Conservation (phyloP, 2,113 vertebrate genomes). For the Blennius ocellaris region DNA sequence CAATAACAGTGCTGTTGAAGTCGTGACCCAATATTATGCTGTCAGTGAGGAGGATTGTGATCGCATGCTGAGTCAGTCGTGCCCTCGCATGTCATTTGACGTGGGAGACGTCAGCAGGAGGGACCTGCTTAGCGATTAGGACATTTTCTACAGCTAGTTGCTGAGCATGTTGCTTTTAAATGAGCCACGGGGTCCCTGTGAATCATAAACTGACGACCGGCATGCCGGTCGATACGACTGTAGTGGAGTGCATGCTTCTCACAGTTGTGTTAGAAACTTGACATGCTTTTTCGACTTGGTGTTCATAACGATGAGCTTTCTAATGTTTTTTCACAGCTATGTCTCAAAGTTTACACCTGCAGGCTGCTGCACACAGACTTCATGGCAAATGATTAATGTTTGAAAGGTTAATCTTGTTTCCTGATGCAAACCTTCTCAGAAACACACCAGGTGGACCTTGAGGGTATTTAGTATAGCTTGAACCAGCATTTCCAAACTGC, state of each 20-base stretch:
- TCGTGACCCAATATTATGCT: slow-evolving; percentile 6
- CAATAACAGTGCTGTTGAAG: slow-evolving; percentile 24
- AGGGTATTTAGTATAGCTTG: slow-evolving; percentile 4
- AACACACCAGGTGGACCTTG: not conserved
- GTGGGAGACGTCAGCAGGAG: not conserved
- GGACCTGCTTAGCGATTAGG: not conserved
- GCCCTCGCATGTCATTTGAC: slow-evolving; percentile 19
- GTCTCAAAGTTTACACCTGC: not conserved
- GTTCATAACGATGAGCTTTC: not conserved
- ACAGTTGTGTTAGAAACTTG: slow-evolving; percentile 11
- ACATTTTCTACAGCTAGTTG: not conserved
- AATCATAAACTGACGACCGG: not conserved
- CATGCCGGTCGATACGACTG: slow-evolving; percentile 24
- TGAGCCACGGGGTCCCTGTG: not conserved
- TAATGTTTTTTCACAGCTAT: not conserved
- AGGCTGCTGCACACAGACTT: not conserved
- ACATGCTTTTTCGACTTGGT: not conserved
- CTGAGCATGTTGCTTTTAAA: slow-evolving; percentile 5
- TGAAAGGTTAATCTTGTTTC: slow-evolving; percentile 5
- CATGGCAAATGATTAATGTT: not conserved
- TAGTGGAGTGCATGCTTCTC: slow-evolving; percentile 10
- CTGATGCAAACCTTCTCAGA: slow-evolving; percentile 8
- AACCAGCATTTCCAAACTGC: slow-evolving; percentile 12
- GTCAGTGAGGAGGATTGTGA: slow-evolving; percentile 25
- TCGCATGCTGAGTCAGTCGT: slow-evolving; percentile 23